phyloP scores from a whole-genome alignment of 2,797 vertebrate genomes.

The Florisuga fusca region DNA sequence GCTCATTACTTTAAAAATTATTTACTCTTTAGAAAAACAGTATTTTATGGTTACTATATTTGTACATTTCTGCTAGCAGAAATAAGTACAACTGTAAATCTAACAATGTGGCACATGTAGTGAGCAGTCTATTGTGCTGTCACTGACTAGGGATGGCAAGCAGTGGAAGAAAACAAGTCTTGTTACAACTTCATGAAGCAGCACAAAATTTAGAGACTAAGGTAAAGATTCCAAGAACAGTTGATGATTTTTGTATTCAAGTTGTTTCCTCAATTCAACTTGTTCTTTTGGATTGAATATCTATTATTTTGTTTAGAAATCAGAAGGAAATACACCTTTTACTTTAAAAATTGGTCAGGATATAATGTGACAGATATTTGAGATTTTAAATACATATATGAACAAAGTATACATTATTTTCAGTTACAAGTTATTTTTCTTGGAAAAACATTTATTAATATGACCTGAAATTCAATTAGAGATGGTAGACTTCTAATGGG shows the following conservation, averaged over 20 bases:
- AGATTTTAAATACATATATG: conserved; percentile 26
- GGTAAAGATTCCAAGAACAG: neutral
- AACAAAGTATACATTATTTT: conserved; percentile 3
- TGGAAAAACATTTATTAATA: conserved; percentile 38
- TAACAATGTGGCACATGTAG: neutral
- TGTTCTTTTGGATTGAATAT: neutral
- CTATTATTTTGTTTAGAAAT: conserved; percentile 31
- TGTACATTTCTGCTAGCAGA: conserved; percentile 5
- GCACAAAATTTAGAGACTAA: neutral
- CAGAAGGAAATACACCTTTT: neutral
- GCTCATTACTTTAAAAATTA: neutral
- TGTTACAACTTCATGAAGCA: neutral
- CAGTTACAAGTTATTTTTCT: conserved; percentile 13
- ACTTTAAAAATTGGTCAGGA: neutral
- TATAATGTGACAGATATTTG: conserved; percentile 10
- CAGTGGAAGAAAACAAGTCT: neutral
- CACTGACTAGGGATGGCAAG: neutral
- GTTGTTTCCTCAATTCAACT: neutral
- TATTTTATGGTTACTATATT: conserved; percentile 54
- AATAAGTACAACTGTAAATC: conserved; percentile 5
- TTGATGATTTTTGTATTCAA: neutral
- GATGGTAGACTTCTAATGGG: conserved; percentile 13
- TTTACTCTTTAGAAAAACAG: conserved; percentile 28
- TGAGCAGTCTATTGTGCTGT: conserved; percentile 34
- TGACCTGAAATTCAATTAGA: conserved; percentile 18